Conservation (phyloP, 2,888 invertebrate genomes). For the Anorthoa munda region DNA sequence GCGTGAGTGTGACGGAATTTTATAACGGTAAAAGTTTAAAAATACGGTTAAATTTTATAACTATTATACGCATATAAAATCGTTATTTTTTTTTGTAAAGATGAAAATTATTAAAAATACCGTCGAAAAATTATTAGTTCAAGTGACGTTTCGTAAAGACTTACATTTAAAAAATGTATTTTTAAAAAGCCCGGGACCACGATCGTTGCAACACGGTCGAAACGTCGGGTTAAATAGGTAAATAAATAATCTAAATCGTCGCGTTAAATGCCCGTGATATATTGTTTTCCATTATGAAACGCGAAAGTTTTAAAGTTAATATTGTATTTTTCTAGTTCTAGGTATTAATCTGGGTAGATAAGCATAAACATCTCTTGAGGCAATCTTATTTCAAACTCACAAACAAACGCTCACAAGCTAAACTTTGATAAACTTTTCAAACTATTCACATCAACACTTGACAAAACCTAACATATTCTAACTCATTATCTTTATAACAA, state of each 20-base stretch:
- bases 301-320: too few relatives aligned
- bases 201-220: too few relatives aligned
- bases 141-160: conserved; percentile 1
- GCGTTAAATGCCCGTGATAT: too few relatives aligned
- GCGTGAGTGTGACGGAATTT: conserved; percentile 8
- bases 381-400: not conserved
- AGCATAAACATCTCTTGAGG: too few relatives aligned
- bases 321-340: not conserved
- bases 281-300: too few relatives aligned
- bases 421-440: not conserved
- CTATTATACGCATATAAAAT: not conserved
- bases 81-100: not conserved
- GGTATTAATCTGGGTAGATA: too few relatives aligned
- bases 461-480: conserved; percentile 2
- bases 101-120: not conserved
- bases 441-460: not conserved
- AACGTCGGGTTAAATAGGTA: too few relatives aligned
- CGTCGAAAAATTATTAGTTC: not conserved
- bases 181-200: too few relatives aligned
- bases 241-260: too few relatives aligned
- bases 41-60: not conserved
- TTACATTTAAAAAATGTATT: not conserved
- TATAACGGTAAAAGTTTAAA: not conserved
- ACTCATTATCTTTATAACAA: conserved; percentile 10
- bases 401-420: not conserved